These are phyloP conservation scores for Disparrhopalites patrizii DNA, from an alignment of 2,888 invertebrate species.

Conservation along the genomic window DNA sequence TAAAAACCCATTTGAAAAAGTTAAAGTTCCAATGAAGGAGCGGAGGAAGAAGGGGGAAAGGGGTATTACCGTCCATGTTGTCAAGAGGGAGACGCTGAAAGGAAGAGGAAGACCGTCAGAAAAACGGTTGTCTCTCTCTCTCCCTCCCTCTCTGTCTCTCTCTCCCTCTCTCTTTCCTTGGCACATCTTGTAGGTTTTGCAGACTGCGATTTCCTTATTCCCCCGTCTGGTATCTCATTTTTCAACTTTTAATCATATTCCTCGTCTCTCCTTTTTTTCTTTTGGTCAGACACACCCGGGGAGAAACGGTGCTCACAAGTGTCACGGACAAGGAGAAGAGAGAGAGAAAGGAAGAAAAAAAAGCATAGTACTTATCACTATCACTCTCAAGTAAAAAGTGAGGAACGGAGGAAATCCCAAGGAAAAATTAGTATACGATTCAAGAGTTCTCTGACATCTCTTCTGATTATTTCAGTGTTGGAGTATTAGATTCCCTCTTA, in stretches of 20 bases:
- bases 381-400: no score
- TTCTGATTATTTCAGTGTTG: no score
- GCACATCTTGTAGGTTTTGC: constrained; percentile 9
- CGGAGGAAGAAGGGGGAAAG: constrained; percentile 3
- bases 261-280: constrained; percentile 6
- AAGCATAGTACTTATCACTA: no score
- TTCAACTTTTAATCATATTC: constrained; percentile 21
- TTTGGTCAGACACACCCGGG: background rate
- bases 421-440: no score
- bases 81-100: background rate
- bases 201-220: constrained; percentile 17
- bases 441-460: no score
- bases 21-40: background rate
- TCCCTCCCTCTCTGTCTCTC: no score
- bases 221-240: constrained; percentile 28
- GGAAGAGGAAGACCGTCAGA: background rate
- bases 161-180: background rate
- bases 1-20: constrained; percentile 24
- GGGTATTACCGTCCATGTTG: no score
- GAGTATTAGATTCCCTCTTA: no score
- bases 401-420: no score
- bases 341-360: constrained; percentile 1
- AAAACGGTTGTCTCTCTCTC: constrained; percentile 15
- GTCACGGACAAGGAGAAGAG: no score
- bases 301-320: no score